These are phyloP conservation scores for Sylvicola fuscatus DNA, from an alignment of 2,888 invertebrate species.

Conservation along the genomic window DNA sequence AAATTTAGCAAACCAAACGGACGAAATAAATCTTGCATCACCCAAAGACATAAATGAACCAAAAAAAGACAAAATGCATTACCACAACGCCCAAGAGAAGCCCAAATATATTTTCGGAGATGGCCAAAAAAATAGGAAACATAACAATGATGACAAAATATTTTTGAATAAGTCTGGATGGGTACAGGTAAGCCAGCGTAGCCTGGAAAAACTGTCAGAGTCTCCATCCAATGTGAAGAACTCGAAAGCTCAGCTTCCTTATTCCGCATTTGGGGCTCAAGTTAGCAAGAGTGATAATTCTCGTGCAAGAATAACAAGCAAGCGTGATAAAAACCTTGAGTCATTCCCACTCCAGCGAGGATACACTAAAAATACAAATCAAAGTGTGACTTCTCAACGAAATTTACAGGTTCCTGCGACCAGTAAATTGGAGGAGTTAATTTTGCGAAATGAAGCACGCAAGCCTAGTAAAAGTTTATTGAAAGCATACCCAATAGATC, in stretches of 20 bases:
- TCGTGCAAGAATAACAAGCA: no score
- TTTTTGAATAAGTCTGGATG: conserved; percentile 27
- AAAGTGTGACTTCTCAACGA: conserved; percentile 1
- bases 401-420: conserved; percentile 11
- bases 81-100: conserved; percentile 16
- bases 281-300: no score
- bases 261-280: no score
- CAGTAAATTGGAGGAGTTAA: conserved; percentile 25
- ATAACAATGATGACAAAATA: conserved; percentile 17
- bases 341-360: no score
- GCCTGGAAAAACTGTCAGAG: conserved; percentile 16
- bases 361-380: background rate
- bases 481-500: conserved; percentile 7
- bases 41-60: conserved; percentile 1
- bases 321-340: no score
- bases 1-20: background rate
- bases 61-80: conserved; percentile 19
- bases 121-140: background rate
- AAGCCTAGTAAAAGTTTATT: conserved; percentile 5
- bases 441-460: conserved; percentile 20
- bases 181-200: conserved; percentile 26
- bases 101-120: conserved; percentile 25
- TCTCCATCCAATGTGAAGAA: background rate
- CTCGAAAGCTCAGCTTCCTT: background rate
- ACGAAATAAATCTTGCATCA: conserved; percentile 1